A percentile compares a stretch with the other conserved stretches of the same genome.
Evolutionary conservation across 2,888 invertebrate genomes (phyloP).

Genomic region (Apamea anceps): DNA sequence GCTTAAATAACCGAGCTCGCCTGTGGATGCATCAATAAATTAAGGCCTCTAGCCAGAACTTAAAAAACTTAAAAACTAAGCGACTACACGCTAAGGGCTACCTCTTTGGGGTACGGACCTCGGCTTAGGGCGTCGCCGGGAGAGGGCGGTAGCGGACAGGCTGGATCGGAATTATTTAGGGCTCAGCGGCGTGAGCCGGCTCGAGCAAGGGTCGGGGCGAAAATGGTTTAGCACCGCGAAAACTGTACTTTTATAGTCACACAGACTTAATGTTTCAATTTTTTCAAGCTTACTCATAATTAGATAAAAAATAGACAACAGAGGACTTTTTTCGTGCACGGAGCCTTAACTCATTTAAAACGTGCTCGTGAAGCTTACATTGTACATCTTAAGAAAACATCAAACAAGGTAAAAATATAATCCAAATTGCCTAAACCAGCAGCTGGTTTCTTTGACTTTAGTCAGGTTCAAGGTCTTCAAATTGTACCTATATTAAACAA

Average conservation of each 20-base stretch:
- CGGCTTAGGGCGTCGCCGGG: too few relatives aligned
- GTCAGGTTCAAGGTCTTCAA: not conserved
- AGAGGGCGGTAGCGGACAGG: too few relatives aligned
- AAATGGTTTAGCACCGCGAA: not conserved
- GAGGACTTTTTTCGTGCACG: not conserved
- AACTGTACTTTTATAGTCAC: not conserved
- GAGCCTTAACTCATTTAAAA: not conserved
- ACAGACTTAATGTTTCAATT: too few relatives aligned
- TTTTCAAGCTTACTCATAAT: not conserved
- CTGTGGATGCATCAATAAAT: too few relatives aligned
- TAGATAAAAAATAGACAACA: not conserved
- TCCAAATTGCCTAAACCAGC: not conserved
- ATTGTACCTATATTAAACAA: not conserved
- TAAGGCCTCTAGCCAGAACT: too few relatives aligned
- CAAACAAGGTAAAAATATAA: conserved; percentile 2
- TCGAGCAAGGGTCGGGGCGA: too few relatives aligned
- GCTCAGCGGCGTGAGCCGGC: too few relatives aligned
- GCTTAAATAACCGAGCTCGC: too few relatives aligned
- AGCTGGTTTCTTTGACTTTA: not conserved
- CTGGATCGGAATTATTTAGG: too few relatives aligned
- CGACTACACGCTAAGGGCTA: too few relatives aligned
- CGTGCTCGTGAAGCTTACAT: not conserved
- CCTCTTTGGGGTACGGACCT: too few relatives aligned
- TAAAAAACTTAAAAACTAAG: too few relatives aligned
- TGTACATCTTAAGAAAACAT: not conserved